Percentiles rank a stretch among this genome's conserved stretches.
phyloP scores from a whole-genome alignment of 2,888 invertebrate species.

The Idaea dimidiata region DNA sequence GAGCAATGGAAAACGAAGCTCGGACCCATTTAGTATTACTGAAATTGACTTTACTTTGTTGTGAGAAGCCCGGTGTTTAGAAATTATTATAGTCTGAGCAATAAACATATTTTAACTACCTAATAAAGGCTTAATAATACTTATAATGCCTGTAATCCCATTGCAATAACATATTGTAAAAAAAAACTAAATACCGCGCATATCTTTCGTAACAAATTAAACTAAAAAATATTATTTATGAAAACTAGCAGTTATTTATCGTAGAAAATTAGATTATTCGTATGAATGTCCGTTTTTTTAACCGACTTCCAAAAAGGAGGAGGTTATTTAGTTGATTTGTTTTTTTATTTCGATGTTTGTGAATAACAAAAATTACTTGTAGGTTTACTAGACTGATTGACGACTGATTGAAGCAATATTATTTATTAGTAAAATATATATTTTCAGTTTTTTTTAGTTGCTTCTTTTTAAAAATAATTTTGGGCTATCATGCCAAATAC shows the following conservation, averaged over 20 bases:
- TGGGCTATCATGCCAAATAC: conserved; percentile 30
- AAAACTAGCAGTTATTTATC: not conserved
- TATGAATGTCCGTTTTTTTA: conserved; percentile 31
- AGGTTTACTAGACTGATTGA: conserved; percentile 70
- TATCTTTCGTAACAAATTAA: not conserved
- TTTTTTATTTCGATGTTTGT: conserved; percentile 38
- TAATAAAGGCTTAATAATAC: too few species aligned
- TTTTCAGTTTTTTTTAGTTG: conserved; percentile 1
- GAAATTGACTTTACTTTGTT: too few species aligned
- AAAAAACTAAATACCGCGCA: too few species aligned
- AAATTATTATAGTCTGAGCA: too few species aligned
- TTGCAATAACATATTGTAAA: not conserved
- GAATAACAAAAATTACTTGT: conserved; percentile 32
- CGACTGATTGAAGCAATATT: conserved; percentile 79
- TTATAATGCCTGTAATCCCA: too few species aligned
- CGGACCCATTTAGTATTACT: too few species aligned
- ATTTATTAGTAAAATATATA: conserved; percentile 63
- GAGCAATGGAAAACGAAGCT: too few species aligned
- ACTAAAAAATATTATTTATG: not conserved
- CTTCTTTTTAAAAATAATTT: conserved; percentile 12
- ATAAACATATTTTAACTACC: too few species aligned
- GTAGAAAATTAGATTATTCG: conserved; percentile 11
- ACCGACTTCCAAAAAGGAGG: too few species aligned
- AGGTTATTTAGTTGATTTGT: conserved; percentile 34
- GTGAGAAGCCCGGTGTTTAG: too few species aligned